Base-by-base conservation (phyloP, 2,113 vertebrate species). In the Bubo scandiacus region DNA sequence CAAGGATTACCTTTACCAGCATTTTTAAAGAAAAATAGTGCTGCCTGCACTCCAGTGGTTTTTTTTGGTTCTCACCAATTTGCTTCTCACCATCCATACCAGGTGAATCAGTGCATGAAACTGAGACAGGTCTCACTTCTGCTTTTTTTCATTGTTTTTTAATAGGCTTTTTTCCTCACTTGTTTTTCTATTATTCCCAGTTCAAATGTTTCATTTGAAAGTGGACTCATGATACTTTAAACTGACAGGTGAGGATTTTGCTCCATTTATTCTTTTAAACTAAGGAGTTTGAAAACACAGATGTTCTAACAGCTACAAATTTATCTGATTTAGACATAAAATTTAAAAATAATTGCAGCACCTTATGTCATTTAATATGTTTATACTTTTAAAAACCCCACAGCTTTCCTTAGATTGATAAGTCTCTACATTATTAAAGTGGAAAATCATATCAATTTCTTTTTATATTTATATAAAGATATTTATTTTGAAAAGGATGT, bases 331-430 rank as follows among this genome's bases (percentile, higher is more conserved):
- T 96, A 79, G 95, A 96, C 74, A 81, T 78, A 94, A 90, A 82
- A 97, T 97, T 93, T 97, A 96, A 98, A 98, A 97, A 93, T 97
- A 97, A 97, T 95, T 96, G 82, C 82, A 75, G 32, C 47, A 92
- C 88, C 92, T 61, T 57, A 36, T 67, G 45, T 32, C 10, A 62
- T 51, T 63, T 70, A 75, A 27, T 70, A 43, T 36, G 20, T 61
- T 97, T 83, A 32, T 58, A 36, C 8, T 71, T 57, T 34, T 6
- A 29, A 25, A 70, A 58, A 23, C 0, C 5, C 4, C 43, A 47
- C 26, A 95, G 55, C 7, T 73, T 90, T 95, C 62, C 57, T 94
- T 78, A 89, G 14, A 61, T 70, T 42, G 20, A 27, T 90, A 71
- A 79, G 43, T 18, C 52, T 97, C 70, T 85, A 20, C 61, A 67